Conservation (phyloP, 2,888 invertebrate genomes). For the Palloptera scutellata region DNA sequence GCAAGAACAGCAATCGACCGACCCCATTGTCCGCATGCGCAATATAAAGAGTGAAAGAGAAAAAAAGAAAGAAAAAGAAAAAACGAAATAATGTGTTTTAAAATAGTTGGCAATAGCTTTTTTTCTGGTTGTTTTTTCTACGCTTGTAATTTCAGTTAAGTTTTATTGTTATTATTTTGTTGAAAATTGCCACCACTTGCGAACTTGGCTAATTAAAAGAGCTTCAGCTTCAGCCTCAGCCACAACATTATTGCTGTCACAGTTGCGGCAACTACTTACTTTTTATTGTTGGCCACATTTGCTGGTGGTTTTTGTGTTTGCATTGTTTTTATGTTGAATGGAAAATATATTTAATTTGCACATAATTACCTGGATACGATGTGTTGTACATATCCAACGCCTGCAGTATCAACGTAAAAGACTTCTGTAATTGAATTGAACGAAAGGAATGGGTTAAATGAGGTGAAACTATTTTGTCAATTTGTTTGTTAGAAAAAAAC, state of each 20-base stretch:
- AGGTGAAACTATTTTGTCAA: slow-evolving; percentile 45
- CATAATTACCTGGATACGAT: slow-evolving; percentile 73
- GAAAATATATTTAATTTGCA: slow-evolving; percentile 24
- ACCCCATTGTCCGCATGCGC: slow-evolving; percentile 1
- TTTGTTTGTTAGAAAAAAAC: slow-evolving; percentile 30
- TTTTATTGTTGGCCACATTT: slow-evolving; percentile 10
- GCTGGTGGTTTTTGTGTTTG: slow-evolving; percentile 6
- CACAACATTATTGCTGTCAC: not conserved
- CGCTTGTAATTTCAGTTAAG: slow-evolving; percentile 6
- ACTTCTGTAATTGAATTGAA: slow-evolving; percentile 74
- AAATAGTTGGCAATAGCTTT: slow-evolving; percentile 1
- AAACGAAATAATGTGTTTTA: slow-evolving; percentile 7
- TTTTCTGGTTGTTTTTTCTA: not conserved
- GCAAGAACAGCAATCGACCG: slow-evolving; percentile 4
- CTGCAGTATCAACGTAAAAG: slow-evolving; percentile 91
- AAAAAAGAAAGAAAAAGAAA: not conserved
- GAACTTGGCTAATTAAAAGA: slow-evolving; percentile 7
- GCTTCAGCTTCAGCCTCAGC: not conserved
- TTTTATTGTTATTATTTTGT: slow-evolving; percentile 17
- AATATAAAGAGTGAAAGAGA: slow-evolving; percentile 16
- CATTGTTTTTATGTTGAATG: slow-evolving; percentile 14
- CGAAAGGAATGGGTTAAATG: slow-evolving; percentile 35
- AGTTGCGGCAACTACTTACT: slow-evolving; percentile 2
- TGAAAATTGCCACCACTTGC: slow-evolving; percentile 6
- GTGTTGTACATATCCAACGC: slow-evolving; percentile 86